phyloP scores from a whole-genome alignment of 2,113 vertebrate genomes.

The Tricholaema leucomelas region DNA sequence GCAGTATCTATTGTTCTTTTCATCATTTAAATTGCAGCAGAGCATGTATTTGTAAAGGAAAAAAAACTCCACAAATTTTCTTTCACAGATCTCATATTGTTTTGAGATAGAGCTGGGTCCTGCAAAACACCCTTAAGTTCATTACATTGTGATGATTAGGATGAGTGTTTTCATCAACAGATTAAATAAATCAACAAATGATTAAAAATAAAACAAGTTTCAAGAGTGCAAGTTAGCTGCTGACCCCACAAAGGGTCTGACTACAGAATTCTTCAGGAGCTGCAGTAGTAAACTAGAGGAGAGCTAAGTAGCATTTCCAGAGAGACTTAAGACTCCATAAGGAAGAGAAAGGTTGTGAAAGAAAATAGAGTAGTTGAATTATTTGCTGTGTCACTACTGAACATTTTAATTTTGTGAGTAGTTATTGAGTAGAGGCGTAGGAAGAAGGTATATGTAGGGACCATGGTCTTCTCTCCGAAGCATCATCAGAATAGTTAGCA shows the following conservation, averaged over 20 bases:
- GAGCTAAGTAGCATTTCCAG: background rate
- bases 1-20: background rate
- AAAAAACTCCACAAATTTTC: background rate
- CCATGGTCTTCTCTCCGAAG: rapidly evolving
- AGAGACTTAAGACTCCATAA: background rate
- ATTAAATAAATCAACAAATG: background rate
- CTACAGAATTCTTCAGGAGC: background rate
- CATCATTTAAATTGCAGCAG: background rate
- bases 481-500: background rate
- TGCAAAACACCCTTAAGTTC: background rate
- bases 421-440: background rate
- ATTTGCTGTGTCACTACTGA: background rate
- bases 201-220: background rate
- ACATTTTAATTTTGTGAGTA: background rate
- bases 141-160: background rate
- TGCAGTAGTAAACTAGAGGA: background rate
- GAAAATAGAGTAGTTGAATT: background rate
- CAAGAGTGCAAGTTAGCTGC: background rate
- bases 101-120: background rate
- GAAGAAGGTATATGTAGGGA: background rate
- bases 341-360: background rate
- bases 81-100: background rate
- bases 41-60: background rate
- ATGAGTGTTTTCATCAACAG: background rate
- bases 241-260: background rate